phyloP scores from a whole-genome alignment of 2,113 vertebrate genomes.

The Brachyhypopomus occidentalis region DNA sequence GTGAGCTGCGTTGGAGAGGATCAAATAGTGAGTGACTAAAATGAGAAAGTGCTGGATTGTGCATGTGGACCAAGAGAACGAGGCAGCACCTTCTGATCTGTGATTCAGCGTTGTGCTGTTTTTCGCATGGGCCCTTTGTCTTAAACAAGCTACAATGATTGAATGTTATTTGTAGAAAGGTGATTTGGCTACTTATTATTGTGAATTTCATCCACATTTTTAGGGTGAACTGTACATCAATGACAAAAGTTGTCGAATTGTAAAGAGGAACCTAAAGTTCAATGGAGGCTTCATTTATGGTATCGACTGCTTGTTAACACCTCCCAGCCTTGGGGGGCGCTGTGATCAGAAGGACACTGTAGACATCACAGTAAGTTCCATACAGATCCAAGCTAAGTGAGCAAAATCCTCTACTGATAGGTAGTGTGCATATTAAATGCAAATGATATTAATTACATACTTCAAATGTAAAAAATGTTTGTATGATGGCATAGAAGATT shows the following conservation, averaged over 20 bases:
- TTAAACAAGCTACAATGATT: no score
- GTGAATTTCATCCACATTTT: not conserved
- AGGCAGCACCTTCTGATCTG: no score
- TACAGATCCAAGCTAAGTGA: not conserved
- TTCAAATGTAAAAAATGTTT: not conserved
- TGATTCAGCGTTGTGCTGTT: no score
- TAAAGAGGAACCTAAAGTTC: conserved; percentile 83
- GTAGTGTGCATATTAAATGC: not conserved
- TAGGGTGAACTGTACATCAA: conserved; percentile 88
- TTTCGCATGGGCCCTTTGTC: no score
- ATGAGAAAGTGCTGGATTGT: not conserved
- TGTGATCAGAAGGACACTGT: conserved; percentile 78
- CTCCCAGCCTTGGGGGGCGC: conserved; percentile 85
- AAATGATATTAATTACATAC: not conserved
- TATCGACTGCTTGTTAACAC: conserved; percentile 86
- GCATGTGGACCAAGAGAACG: not conserved
- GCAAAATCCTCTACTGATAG: not conserved
- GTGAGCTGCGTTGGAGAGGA: conserved; percentile 77
- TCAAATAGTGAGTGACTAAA: conserved; percentile 74
- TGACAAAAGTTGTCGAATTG: conserved; percentile 75
- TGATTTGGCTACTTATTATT: not conserved
- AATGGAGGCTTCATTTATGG: conserved; percentile 83
- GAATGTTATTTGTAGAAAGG: not conserved
- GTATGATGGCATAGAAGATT: not conserved
- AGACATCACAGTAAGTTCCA: conserved; percentile 73